Base-by-base conservation (phyloP, 1,140 invertebrate species). In the Orchestia grillus region DNA sequence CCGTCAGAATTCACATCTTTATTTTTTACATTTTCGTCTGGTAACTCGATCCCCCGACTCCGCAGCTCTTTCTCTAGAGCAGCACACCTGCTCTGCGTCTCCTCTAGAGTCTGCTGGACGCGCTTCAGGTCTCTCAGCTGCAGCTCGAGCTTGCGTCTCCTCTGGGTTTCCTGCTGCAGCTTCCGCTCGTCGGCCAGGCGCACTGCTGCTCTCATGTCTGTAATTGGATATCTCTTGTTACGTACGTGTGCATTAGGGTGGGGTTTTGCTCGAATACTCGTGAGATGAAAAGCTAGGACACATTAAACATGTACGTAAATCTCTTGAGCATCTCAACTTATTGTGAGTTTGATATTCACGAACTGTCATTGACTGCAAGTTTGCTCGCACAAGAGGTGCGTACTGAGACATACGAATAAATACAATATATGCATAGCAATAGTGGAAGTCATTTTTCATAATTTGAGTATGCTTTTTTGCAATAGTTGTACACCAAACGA, bases 121-220 rank as follows among this genome's bases (percentile, higher is more conserved):
- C 8, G 43, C 44, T 94, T 94, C 43, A 45, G 44, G 36, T 47
- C 43, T 40, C 44, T 44, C 92, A 94, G 43, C 40, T 94, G 43
- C 8, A 94, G 44, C 92, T 94, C 92, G 4, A 94, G 44, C 44
- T 44, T 45, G 6, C 92, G 92, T 44, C 92, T 44, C 44, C 44
- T 8, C 43, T 47, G 43, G 4, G 41, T 42, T 44, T 94, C 92
- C 36, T n/a, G 44, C 92, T 94, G 43, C 3, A 94, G 36, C 44
- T 94, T 94, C 44, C 92, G 92, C 43, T 94, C 6, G 44, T 47
- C 44, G 3, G 92, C 92, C 41, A 94, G 44, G 11, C 36, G 92
- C 92, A 94, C 44, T 0, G 92, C 92, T 44, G 44, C 92, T 11
- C 43, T 44, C 92, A 94, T 45, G n/a, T 94, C 92, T 94, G 92